A percentile compares a stretch with the other conserved stretches of the same genome.
Evolutionary conservation across 2,797 vertebrate genomes (phyloP).

Genomic region (Neosilurus mollespiculum): DNA sequence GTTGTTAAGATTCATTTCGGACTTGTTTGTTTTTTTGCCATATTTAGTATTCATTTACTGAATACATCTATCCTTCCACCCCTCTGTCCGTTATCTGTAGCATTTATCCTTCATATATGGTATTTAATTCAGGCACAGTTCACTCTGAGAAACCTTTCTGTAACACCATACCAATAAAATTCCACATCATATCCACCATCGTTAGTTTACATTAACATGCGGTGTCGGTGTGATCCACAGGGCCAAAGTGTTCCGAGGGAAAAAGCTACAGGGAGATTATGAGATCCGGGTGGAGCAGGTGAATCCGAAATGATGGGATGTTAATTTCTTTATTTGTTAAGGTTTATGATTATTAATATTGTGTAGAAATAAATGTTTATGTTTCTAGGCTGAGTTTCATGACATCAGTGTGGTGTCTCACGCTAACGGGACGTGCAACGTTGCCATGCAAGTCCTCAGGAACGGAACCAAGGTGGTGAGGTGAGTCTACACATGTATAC

Average conservation of each 20-base stretch:
- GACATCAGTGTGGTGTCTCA: conserved; percentile 94
- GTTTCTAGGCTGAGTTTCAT: conserved; percentile 86
- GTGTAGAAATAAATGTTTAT: not conserved
- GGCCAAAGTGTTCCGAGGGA: conserved; percentile 91
- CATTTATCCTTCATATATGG: too few species aligned
- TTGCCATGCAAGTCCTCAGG: conserved; percentile 87
- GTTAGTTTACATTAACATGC: not conserved
- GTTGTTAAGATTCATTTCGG: too few species aligned
- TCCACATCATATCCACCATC: not conserved
- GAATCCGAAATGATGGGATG: not conserved
- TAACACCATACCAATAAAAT: not conserved
- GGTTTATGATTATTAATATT: not conserved
- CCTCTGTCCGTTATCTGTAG: not conserved
- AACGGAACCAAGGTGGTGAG: conserved; percentile 89
- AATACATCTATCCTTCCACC: not conserved
- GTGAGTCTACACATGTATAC: conserved; percentile 67
- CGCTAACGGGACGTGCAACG: conserved; percentile 86
- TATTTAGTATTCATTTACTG: not conserved
- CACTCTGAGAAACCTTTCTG: not conserved
- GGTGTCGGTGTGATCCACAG: conserved; percentile 65
- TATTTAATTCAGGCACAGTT: too few species aligned
- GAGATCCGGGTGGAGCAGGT: conserved; percentile 98
- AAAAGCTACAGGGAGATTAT: conserved; percentile 89
- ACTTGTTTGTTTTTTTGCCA: not conserved
- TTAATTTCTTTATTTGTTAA: not conserved